Evolutionary conservation across 2,888 invertebrate genomes (phyloP).

Genomic region (Pemphredon lugubris): DNA sequence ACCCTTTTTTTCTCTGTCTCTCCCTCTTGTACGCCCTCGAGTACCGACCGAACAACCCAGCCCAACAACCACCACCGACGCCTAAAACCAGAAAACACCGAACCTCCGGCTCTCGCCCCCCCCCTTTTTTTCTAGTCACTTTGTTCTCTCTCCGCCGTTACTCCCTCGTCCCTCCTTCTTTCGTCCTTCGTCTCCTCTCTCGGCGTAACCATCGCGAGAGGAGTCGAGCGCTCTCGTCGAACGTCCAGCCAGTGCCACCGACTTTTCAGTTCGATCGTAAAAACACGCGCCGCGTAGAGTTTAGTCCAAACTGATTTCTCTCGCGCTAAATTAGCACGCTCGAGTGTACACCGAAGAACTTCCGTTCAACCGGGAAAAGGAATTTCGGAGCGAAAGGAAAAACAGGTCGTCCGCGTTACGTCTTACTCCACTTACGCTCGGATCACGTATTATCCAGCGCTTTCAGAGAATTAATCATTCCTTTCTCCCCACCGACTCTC

Average conservation of each 20-base stretch:
- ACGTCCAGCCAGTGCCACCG: background rate
- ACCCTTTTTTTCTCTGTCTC: conserved; percentile 47
- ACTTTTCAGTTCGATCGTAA: too few relatives aligned
- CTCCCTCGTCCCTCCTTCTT: background rate
- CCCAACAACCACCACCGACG: conserved; percentile 56
- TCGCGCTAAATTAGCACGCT: background rate
- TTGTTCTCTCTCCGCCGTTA: conserved; percentile 40
- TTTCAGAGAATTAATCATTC: background rate
- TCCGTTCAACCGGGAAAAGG: too few relatives aligned
- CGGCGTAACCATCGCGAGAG: conserved; percentile 10
- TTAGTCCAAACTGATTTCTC: too few relatives aligned
- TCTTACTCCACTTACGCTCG: background rate
- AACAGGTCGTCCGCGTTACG: background rate
- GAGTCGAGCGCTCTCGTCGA: conserved; percentile 19
- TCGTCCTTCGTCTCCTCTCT: background rate
- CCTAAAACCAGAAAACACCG: conserved; percentile 66
- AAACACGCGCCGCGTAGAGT: too few relatives aligned
- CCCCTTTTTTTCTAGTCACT: conserved; percentile 34
- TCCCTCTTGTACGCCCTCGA: conserved; percentile 32
- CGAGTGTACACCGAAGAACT: background rate
- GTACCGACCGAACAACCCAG: conserved; percentile 51
- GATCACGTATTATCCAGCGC: background rate
- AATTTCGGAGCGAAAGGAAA: too few relatives aligned
- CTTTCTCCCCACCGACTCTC: too few relatives aligned
- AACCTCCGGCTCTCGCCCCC: conserved; percentile 30